Conservation (phyloP, 1,140 invertebrate genomes). For the Chymomyza costata region DNA sequence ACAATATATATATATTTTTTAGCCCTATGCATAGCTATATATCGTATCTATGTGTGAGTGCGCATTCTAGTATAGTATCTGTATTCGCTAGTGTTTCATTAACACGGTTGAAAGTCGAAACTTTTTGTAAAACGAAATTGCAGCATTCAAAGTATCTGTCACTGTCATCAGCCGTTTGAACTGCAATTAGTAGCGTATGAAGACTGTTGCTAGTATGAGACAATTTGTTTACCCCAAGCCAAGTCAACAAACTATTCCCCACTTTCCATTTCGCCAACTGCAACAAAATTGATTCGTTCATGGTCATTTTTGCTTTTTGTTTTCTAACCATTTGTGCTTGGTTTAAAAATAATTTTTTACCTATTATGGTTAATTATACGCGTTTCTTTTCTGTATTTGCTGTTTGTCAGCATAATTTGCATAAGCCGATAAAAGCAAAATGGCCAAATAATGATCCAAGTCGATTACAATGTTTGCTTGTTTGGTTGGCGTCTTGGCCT, state of each 20-base stretch:
- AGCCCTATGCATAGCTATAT: no score
- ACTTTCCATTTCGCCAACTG: conserved; percentile 28
- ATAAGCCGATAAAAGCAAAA: conserved; percentile 14
- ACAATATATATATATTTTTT: no score
- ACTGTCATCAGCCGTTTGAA: conserved; percentile 16
- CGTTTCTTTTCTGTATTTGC: conserved; percentile 8
- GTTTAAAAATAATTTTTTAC: conserved; percentile 4
- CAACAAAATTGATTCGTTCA: no score
- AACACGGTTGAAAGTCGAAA: conserved; percentile 22
- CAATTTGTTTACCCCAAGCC: conserved; percentile 2
- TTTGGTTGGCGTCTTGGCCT: no score
- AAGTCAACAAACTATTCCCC: background rate
- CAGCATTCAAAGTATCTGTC: no score
- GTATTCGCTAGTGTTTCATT: conserved; percentile 27
- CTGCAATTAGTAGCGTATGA: conserved; percentile 19
- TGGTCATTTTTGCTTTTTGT: no score
- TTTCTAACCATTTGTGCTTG: no score
- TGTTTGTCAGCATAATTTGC: conserved; percentile 25
- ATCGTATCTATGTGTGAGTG: background rate
- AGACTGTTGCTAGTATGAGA: conserved; percentile 19
- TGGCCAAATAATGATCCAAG: conserved; percentile 11
- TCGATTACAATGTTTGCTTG: no score
- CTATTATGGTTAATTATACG: conserved; percentile 22
- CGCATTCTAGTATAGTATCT: conserved; percentile 34
- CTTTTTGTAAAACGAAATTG: conserved; percentile 25